Percentiles rank a stretch among this genome's conserved stretches.
phyloP scores from a whole-genome alignment of 2,113 vertebrate genomes.

The Mastomys coucha region DNA sequence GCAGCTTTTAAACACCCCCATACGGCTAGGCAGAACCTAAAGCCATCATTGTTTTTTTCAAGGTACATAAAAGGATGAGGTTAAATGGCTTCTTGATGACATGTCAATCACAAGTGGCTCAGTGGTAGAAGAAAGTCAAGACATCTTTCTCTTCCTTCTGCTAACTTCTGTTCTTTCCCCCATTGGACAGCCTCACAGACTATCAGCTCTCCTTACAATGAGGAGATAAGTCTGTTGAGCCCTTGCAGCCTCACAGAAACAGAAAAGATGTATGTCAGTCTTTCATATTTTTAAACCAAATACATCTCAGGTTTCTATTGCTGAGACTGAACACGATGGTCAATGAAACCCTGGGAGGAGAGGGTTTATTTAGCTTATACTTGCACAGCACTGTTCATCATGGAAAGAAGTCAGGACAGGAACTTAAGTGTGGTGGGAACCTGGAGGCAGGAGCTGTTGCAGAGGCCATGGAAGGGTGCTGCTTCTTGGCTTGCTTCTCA shows the following conservation, averaged over 20 bases:
- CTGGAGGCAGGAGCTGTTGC: neutral
- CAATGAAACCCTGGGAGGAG: neutral
- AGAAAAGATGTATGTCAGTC: neutral
- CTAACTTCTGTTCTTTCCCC: neutral
- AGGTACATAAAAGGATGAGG: neutral
- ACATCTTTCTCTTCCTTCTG: neutral
- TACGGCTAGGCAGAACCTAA: neutral
- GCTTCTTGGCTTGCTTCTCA: neutral
- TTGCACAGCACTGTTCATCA: neutral
- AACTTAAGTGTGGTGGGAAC: neutral
- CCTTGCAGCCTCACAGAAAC: neutral
- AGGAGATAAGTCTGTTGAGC: neutral
- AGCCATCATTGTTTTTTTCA: constrained; percentile 18
- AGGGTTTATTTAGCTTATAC: neutral
- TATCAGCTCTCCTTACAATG: neutral
- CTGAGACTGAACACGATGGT: neutral
- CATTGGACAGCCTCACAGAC: neutral
- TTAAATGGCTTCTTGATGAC: neutral
- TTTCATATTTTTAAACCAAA: neutral
- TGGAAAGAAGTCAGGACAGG: neutral
- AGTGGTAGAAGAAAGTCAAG: neutral
- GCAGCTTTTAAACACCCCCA: neutral
- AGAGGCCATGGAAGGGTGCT: neutral
- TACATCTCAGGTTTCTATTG: neutral
- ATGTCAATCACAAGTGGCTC: neutral